Conservation (phyloP, 64 coral and sea anemone genomes). For the Exaiptasia diaphana region DNA sequence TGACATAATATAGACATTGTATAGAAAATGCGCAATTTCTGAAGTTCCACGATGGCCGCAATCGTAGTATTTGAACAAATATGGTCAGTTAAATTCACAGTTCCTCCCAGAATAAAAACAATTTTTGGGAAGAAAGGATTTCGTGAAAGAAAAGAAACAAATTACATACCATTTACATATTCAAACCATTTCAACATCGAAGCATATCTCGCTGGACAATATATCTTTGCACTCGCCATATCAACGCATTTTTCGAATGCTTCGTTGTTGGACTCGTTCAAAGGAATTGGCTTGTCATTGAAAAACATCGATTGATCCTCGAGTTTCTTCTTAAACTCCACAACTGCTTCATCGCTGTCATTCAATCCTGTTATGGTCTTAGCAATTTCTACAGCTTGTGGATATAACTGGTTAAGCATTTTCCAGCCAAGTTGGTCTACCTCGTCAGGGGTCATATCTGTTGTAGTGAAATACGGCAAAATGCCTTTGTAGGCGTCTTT, state of each 20-base stretch:
- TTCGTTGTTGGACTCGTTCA: constrained; percentile 73
- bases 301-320: constrained; percentile 82
- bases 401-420: constrained; percentile 79
- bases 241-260: constrained; percentile 70
- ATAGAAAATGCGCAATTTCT: no score
- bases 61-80: no score
- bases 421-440: constrained; percentile 59
- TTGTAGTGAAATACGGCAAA: constrained; percentile 89
- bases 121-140: no score
- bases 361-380: constrained; percentile 53
- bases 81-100: no score
- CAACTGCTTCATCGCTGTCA: constrained; percentile 39
- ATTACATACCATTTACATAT: constrained; percentile 60
- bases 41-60: no score
- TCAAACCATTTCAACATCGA: constrained; percentile 90
- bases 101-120: no score
- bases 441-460: constrained; percentile 66
- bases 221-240: constrained; percentile 56
- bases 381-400: constrained; percentile 67
- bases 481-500: constrained; percentile 81
- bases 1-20: no score
- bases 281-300: constrained; percentile 71
- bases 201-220: constrained; percentile 76
- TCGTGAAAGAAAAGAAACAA: no score
- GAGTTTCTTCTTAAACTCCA: constrained; percentile 67